Base-by-base conservation (phyloP, 2,113 vertebrate genomes). In the Pygoscelis adeliae region DNA sequence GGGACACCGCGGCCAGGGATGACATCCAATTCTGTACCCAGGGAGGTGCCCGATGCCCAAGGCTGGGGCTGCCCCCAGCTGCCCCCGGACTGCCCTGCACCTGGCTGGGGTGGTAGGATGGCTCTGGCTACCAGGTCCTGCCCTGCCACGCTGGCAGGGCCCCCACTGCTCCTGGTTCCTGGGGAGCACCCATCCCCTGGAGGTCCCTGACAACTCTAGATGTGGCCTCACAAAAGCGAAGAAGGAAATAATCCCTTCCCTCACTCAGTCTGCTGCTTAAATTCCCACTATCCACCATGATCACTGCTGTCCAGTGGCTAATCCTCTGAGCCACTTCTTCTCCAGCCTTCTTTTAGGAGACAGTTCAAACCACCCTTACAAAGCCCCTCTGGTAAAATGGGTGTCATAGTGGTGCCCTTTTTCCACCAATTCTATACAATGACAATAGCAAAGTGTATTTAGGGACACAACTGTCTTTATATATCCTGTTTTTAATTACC, bases 401-500 rank as follows among this genome's bases (percentile, higher is more conserved):
- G 14, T 77, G 25, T 62, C 40, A 40, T 13, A 46, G 58, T 17
- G 13, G 56, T 58, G 42, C 32, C 6, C 13, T 7, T 66, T 85
- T 90, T n/a, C 74, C 46, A 40, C 12, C 6, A 38, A 56, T 86
- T 94, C 42, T 70, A 9, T 65, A 38, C 20, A 82, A 65, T 18
- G 58, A 36, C 42, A 84, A 69, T 30, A 73, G 10, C 36, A 67
- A 80, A 15, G 15, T 56, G 15, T 52, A 58, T 90, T 91, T 94
- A 74, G n/a, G 23, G 30, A 46, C 30, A 70, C 14, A 66, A 49
- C 5, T 38, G 53, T 63, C 34, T 86, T 82, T 65, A 42, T 74
- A n/a, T 50, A 40, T 77, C 58, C 65, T 83, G 47, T 4, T 83
- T 93, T 94, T 92, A 92, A 92, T 96, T 94, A 94, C 70, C 81